phyloP scores from a whole-genome alignment of 2,113 vertebrate genomes.

The Heloderma charlesbogerti region DNA sequence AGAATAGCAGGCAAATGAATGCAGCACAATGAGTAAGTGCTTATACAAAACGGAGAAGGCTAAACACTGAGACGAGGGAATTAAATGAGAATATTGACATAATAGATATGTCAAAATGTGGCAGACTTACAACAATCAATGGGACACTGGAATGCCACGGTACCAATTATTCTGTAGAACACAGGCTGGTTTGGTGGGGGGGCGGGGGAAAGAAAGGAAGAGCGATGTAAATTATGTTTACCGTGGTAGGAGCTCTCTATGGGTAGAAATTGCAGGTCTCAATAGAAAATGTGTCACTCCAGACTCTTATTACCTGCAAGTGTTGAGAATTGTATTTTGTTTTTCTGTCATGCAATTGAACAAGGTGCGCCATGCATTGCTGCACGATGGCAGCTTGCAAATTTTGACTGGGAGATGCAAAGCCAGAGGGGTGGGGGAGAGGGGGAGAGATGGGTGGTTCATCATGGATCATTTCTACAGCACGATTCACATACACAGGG shows the following conservation, averaged over 20 bases:
- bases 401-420: background rate
- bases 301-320: background rate
- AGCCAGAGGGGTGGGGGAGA: background rate
- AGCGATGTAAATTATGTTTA: background rate
- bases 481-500: no score
- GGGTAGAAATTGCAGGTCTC: background rate
- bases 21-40: background rate
- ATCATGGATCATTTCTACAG: no score
- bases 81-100: constrained; percentile 13
- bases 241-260: background rate
- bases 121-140: constrained; percentile 7
- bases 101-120: constrained; percentile 18
- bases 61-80: background rate
- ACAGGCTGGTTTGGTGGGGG: no score
- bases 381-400: background rate
- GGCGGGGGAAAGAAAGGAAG: background rate
- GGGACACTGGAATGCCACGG: background rate
- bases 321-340: background rate
- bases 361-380: background rate
- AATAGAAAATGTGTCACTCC: background rate
- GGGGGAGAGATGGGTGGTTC: background rate
- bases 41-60: background rate
- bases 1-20: background rate
- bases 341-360: no score
- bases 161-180: background rate